A percentile compares a stretch with the other conserved stretches of the same genome.
phyloP scores from a whole-genome alignment of 2,888 invertebrate genomes.

The Ochropleura plecta region DNA sequence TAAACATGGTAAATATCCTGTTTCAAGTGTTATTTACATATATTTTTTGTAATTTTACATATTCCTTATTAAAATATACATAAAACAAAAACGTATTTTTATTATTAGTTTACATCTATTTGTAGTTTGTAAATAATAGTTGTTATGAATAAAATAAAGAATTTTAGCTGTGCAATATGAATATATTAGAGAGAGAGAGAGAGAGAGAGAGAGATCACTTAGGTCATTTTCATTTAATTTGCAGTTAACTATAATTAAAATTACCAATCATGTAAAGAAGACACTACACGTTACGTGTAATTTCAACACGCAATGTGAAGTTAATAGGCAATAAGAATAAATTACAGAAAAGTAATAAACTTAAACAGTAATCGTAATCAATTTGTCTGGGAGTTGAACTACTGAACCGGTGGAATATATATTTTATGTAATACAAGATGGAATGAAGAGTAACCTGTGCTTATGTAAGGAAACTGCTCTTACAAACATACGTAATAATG shows the following conservation, averaged over 20 bases:
- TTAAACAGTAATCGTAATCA: constrained; percentile 13
- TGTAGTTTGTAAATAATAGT: no score
- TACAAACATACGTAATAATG: constrained; percentile 10
- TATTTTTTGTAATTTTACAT: no score
- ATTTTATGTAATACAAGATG: constrained; percentile 30
- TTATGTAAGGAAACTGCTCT: constrained; percentile 28
- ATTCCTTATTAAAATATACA: no score
- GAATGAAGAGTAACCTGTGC: constrained; percentile 12
- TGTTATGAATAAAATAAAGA: no score
- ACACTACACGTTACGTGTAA: constrained; percentile 4
- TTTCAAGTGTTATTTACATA: no score
- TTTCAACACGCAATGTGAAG: neutral
- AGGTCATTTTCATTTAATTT: neutral
- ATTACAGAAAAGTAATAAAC: neutral
- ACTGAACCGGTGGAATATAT: constrained; percentile 23
- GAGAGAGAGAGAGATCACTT: neutral
- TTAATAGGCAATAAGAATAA: constrained; percentile 17
- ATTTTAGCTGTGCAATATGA: neutral
- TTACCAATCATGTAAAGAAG: neutral
- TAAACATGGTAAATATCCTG: no score
- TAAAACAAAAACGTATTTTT: no score
- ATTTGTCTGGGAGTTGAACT: constrained; percentile 22
- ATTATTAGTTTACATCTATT: no score
- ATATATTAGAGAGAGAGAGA: neutral
- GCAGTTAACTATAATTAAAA: neutral